phyloP scores from a whole-genome alignment of 2,797 vertebrate genomes.

The Erpetoichthys calabaricus region DNA sequence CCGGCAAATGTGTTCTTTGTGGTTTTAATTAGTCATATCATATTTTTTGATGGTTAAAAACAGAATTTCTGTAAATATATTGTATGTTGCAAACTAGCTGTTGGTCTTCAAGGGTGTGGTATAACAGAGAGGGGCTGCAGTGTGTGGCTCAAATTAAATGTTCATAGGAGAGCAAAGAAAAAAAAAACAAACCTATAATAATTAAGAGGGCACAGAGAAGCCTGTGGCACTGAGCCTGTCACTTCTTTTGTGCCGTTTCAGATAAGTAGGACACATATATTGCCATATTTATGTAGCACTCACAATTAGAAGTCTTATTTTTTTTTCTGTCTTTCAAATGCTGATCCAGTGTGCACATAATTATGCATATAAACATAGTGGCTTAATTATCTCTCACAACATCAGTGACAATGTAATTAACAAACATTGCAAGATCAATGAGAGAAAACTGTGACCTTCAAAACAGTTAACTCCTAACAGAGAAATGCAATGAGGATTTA shows the following conservation, averaged over 20 bases:
- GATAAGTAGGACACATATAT: slow-evolving; percentile 68
- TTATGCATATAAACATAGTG: slow-evolving; percentile 99
- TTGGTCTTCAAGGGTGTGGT: slow-evolving; percentile 23
- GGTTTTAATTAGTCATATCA: slow-evolving; percentile 59
- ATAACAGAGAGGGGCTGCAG: slow-evolving; percentile 31
- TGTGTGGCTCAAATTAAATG: no score
- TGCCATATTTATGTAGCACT: slow-evolving; percentile 52
- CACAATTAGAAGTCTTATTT: slow-evolving; percentile 57
- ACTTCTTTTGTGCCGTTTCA: slow-evolving; percentile 59
- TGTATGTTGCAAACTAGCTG: slow-evolving; percentile 34
- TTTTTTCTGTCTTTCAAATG: slow-evolving; percentile 63
- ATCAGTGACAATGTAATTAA: slow-evolving; percentile 99
- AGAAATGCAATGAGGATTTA: slow-evolving; percentile 47
- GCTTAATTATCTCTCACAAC: slow-evolving; percentile 99
- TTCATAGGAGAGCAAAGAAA: no score
- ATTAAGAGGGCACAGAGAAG: slow-evolving; percentile 37
- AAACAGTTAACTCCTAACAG: slow-evolving; percentile 71
- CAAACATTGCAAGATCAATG: slow-evolving; percentile 99
- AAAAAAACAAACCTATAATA: slow-evolving; percentile 14
- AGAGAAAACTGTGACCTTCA: slow-evolving; percentile 99
- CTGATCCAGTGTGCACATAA: slow-evolving; percentile 92
- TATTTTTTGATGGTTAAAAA: slow-evolving; percentile 37
- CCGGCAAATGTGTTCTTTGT: slow-evolving; percentile 37
- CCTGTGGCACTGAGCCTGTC: slow-evolving; percentile 38
- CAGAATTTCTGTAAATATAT: slow-evolving; percentile 40